Base-by-base conservation (phyloP, 2,797 vertebrate genomes). In the Kryptopterus vitreolus region DNA sequence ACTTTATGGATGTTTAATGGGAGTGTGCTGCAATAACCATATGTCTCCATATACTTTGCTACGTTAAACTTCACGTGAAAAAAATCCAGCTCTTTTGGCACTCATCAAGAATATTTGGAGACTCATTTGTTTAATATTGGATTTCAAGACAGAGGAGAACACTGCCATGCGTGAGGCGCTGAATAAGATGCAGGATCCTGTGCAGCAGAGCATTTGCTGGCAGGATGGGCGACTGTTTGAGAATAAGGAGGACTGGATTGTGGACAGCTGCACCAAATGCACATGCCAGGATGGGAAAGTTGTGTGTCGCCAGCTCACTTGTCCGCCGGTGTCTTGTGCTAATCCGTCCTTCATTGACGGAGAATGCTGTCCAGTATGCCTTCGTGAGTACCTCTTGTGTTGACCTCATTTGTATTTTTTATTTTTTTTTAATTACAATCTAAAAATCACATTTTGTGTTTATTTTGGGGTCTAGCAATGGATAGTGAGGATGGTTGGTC, bases 231-330 rank as follows among this genome's bases (percentile, higher is more conserved):
- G 97, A 20, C 87, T 96, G 85, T 98, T 97, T 69, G 91, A 92
- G 52, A 93, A 96, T 46, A 95, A 95, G 12, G 96, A 97, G 61
- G 92, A 95, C 26, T 99, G 98, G 98, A 94, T 97, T 61, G 93
- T 96, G 81, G 98, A 99, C 90, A 98, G 96, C 92, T 99, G 98
- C 76, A 98, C 97, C 43, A 94, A 94, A 48, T 99, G 98, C 33
- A 91, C 92, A 69, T 99, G 98, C 87, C 92, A 99, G 95, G 94
- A 95, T 77, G 96, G 95, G 77, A 96, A 96, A 89, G 96, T 93
- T 2, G 93, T 96, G 63, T 99, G 98, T 86, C 93, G 94, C 68
- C 96, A 98, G 88, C 95, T 95, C 83, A 93, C 93, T 1, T 99
- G 98, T 76, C 94, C 95, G 0, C 91, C 96, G 0, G 96, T 96